Conservation (phyloP, 2,113 vertebrate species). For the Pontoporia blainvillei region DNA sequence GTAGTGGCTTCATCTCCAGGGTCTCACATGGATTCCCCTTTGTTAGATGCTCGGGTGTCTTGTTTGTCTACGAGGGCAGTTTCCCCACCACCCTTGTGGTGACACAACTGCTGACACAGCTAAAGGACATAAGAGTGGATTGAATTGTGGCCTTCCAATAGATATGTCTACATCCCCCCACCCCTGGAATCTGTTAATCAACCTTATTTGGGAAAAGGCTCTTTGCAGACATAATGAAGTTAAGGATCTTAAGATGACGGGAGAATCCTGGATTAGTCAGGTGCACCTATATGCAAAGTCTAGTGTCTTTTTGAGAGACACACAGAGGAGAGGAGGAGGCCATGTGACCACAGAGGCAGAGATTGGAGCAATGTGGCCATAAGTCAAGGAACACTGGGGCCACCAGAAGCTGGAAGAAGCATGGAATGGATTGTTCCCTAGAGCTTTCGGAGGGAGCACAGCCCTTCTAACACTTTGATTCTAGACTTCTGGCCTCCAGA, state of each 20-base stretch:
- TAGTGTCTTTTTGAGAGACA: background rate
- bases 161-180: background rate
- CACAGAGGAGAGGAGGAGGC: too few species aligned
- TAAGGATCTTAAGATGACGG: background rate
- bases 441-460: rapidly evolving
- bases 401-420: background rate
- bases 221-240: background rate
- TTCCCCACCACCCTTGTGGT: background rate
- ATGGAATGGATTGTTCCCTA: background rate
- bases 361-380: rapidly evolving
- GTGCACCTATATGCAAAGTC: background rate
- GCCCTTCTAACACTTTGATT: background rate
- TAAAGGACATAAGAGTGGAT: background rate
- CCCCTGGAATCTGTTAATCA: background rate
- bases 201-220: background rate
- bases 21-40: too few species aligned
- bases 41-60: background rate
- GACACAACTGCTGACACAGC: background rate
- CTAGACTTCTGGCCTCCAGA: background rate
- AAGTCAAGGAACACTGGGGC: too few species aligned
- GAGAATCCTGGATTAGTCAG: background rate
- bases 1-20: rapidly evolving
- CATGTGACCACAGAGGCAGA: background rate
- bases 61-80: background rate
- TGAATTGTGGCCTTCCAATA: background rate